Evolutionary conservation across 2,888 invertebrate species (phyloP).

Genomic region (Bhutanitis thaidina): DNA sequence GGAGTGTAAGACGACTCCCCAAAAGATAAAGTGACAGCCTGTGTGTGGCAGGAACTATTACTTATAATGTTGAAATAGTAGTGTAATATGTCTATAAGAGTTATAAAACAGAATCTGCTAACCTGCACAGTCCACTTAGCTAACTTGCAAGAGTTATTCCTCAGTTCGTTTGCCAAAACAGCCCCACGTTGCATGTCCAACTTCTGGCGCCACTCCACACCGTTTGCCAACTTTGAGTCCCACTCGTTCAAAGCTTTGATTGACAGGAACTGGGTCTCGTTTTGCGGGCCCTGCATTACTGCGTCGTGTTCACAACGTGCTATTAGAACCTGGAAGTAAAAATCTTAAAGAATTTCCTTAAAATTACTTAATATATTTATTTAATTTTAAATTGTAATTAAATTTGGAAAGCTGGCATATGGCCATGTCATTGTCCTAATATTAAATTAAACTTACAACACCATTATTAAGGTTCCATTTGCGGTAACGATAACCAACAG

Average conservation of each 20-base stretch:
- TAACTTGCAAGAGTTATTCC: slow-evolving; percentile 99
- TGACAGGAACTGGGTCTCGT: slow-evolving; percentile 94
- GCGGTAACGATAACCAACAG: slow-evolving; percentile 97
- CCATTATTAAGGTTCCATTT: slow-evolving; percentile 98
- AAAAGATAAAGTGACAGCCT: too few species aligned
- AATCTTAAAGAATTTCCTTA: too few species aligned
- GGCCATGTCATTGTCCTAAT: background rate
- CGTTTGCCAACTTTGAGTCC: slow-evolving; percentile 97
- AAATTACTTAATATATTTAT: too few species aligned
- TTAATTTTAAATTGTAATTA: too few species aligned
- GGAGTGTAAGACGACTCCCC: too few species aligned
- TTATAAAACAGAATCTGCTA: too few species aligned
- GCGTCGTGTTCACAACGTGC: slow-evolving; percentile 99
- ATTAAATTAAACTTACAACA: slow-evolving; percentile 81
- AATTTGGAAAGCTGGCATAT: too few species aligned
- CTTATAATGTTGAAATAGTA: too few species aligned
- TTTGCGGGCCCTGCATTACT: slow-evolving; percentile 91
- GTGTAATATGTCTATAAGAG: too few species aligned
- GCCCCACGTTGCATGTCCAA: slow-evolving; percentile 98
- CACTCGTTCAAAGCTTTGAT: slow-evolving; percentile 99
- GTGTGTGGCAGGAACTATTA: too few species aligned
- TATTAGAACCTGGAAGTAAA: slow-evolving; percentile 82
- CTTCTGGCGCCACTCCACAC: slow-evolving; percentile 99
- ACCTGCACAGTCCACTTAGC: slow-evolving; percentile 99
- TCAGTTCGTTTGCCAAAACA: slow-evolving; percentile 97